A percentile compares a stretch with the other conserved stretches of the same genome.
Conservation (phyloP, 2,888 invertebrate species). For the Nemotelus pantherinus region DNA sequence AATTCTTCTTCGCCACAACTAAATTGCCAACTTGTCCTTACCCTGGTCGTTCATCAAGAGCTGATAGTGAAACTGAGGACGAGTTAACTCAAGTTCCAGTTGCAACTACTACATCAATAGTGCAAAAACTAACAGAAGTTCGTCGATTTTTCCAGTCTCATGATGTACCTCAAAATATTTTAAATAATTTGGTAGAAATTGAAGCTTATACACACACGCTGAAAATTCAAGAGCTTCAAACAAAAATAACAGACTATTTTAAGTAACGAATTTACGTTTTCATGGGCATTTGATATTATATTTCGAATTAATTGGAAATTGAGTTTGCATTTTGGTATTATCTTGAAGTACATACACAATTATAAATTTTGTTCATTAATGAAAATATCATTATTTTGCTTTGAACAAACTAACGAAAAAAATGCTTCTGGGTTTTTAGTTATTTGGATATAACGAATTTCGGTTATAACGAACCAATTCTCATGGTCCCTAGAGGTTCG, state of each 20-base stretch:
- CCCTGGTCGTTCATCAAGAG: too few relatives aligned
- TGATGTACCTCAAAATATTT: constrained; percentile 18
- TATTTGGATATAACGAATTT: constrained; percentile 1
- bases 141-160: constrained; percentile 13
- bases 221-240: background rate
- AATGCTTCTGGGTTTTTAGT: background rate
- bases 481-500: background rate
- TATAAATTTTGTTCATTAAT: background rate
- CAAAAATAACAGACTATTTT: constrained; percentile 19
- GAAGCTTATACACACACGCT: background rate
- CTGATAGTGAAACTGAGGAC: constrained; percentile 14
- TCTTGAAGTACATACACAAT: background rate
- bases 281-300: background rate
- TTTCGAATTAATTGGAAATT: too few relatives aligned
- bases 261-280: constrained; percentile 4
- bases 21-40: too few relatives aligned
- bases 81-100: background rate
- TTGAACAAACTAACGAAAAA: background rate
- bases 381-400: background rate
- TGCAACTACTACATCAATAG: constrained; percentile 14
- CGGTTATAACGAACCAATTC: constrained; percentile 12
- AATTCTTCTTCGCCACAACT: too few relatives aligned
- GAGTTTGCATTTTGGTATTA: too few relatives aligned
- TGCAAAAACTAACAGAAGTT: constrained; percentile 19
- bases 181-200: constrained; percentile 12